phyloP scores from a whole-genome alignment of 2,888 invertebrate species.

The Ophion costatus region DNA sequence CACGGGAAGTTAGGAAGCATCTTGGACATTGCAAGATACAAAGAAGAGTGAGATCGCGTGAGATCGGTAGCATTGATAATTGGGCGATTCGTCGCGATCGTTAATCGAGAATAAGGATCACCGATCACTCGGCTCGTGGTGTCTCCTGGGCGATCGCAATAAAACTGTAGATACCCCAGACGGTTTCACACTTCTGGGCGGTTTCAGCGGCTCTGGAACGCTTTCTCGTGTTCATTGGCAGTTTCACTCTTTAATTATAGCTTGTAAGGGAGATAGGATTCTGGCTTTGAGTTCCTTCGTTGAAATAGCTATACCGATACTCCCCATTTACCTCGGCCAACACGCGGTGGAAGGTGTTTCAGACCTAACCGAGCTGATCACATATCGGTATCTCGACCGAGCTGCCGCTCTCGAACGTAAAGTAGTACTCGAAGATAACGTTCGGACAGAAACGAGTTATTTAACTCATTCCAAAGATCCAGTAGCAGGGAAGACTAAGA shows the following conservation, averaged over 20 bases:
- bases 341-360: slow-evolving; percentile 21
- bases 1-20: background rate
- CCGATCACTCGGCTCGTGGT: slow-evolving; percentile 3
- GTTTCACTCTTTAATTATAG: slow-evolving; percentile 38
- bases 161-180: background rate
- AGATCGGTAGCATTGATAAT: slow-evolving; percentile 39
- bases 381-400: slow-evolving; percentile 3
- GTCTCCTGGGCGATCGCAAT: background rate
- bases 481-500: slow-evolving; percentile 43
- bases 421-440: slow-evolving; percentile 64
- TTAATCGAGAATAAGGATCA: slow-evolving; percentile 42
- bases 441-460: slow-evolving; percentile 71
- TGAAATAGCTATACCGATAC: slow-evolving; percentile 21
- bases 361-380: slow-evolving; percentile 16
- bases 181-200: slow-evolving; percentile 32
- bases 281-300: background rate
- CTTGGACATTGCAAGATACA: slow-evolving; percentile 3
- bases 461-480: slow-evolving; percentile 51
- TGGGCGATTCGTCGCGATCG: slow-evolving; percentile 33
- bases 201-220: background rate
- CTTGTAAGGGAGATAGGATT: slow-evolving; percentile 11
- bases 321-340: background rate
- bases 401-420: slow-evolving; percentile 36
- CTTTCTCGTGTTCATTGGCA: background rate
- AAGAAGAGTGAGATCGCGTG: slow-evolving; percentile 36